Conservation (phyloP, 2,888 invertebrate genomes). For the Blomia tropicalis region DNA sequence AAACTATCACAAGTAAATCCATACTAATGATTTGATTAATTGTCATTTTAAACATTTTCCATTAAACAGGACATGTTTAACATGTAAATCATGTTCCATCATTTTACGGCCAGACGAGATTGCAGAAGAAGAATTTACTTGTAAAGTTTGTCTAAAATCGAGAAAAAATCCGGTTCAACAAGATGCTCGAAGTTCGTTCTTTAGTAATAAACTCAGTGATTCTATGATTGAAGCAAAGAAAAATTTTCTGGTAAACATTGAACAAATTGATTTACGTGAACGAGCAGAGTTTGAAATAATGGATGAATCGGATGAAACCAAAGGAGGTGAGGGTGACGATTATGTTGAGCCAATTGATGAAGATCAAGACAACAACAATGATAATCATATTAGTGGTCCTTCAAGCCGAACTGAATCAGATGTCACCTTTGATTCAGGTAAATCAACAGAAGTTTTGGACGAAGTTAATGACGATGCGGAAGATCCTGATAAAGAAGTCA, state of each 20-base stretch:
- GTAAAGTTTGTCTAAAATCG: constrained; percentile 12
- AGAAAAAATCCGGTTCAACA: background rate
- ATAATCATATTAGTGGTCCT: background rate
- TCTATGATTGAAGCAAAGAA: constrained; percentile 18
- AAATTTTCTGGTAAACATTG: background rate
- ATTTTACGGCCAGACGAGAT: constrained; percentile 19
- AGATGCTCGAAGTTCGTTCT: background rate
- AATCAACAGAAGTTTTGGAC: background rate
- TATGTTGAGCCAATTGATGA: background rate
- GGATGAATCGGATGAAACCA: background rate
- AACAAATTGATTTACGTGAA: constrained; percentile 21
- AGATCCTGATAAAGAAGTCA: constrained; percentile 2
- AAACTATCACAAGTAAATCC: constrained; percentile 12
- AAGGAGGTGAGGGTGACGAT: background rate
- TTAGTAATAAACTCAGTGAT: background rate
- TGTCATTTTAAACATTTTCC: background rate
- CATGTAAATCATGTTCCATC: constrained; percentile 11
- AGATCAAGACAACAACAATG: background rate
- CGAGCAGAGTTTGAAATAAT: constrained; percentile 11
- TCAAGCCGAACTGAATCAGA: background rate
- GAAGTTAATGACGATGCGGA: background rate
- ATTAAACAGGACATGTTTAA: constrained; percentile 13
- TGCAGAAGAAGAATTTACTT: constrained; percentile 15
- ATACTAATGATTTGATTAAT: background rate
- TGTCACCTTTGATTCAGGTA: background rate